Base-by-base conservation (phyloP, 2,113 vertebrate genomes). In the Pagrus major region DNA sequence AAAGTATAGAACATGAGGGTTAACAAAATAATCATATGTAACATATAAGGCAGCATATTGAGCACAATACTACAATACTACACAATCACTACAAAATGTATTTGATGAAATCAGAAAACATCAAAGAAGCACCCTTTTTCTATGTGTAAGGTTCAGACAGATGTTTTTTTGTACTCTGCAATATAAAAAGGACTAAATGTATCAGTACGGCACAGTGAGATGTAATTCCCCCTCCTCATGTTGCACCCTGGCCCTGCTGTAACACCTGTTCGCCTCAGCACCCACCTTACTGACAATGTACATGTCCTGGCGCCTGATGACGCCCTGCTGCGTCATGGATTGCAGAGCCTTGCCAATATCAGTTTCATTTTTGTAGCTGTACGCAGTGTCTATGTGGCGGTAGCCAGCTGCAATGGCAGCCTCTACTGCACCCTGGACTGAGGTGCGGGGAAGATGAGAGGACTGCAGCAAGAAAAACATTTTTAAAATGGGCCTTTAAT, bases 261-360 rank as follows among this genome's bases (percentile, higher is more conserved):
- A 42, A 41, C 33, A 59, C 29, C 27, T 49, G 1, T 1, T 42
- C 29, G 20, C 25, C 18, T 41, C 41, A 33, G 20, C 59, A 49
- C 91, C 55, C 59, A 94, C 94, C 92, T 95, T 96, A 70, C 93
- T 94, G 80, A 94, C 94, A 7, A 95, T 84, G 81, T 95, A 95
- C 93, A 95, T 87, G 86, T 95, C 93, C 69, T 93, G 75, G 0
- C 95, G 89, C 9, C 83, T 64, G 82, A 96, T 90, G 86, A 95
- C 61, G 58, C 94, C 93, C 81, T 95, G 94, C 60, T 88, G 63
- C 35, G 92, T 95, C 84, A 91, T 95, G 78, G 92, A 86, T 15
- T n/a, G 56, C 56, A 96, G 78, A 9, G 95, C 95, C 6, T 87
- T 91, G 1, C 95, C 94, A 1, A 96, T 59, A 3, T 94, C 91